Base-by-base conservation (phyloP, 2,113 vertebrate genomes). In the Meriones unguiculatus region DNA sequence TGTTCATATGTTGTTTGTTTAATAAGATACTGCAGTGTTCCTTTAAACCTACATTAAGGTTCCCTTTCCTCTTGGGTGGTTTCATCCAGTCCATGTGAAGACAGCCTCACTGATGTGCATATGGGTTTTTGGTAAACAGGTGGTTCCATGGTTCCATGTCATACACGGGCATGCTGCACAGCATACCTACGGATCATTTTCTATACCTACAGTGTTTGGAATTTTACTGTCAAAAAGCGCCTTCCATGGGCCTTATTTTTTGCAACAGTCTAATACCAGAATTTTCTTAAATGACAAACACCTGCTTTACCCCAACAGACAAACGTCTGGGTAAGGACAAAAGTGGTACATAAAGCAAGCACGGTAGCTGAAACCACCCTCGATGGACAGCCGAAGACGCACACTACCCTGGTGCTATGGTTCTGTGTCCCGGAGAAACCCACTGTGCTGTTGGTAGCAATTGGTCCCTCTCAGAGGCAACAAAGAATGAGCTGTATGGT, bases 51-150 rank as follows among this genome's bases (percentile, higher is more conserved):
- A 50, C 84, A 41, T 80, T 30, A 94, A 92, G 67, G 35, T 54
- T 88, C 46, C 46, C 22, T 62, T 95, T 57, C 20, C 17, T 54
- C 38, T 8, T 62, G 22, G 64, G 70, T 11, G 11, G 6, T 18
- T 87, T 32, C 65, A 54, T 78, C 38, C 0, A 11, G 18, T n/a
- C 28, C 35, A 1, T 11, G 2, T 1, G 9, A 88, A 64, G 85
- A 25, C 0, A 20, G 22, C 0, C 12, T 54, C 24, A 67, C 32
- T 24, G n/a, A 11, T 0, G 0, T 10, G 59, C 4, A 18, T n/a
- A 73, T 38, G 64, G 32, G 32, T 46, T 57, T 82, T 86, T 69
- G 50, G 84, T 20, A 50, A 70, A 67, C 4, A 65, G 32, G 28
- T 0, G 7, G 25, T 5, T 20, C 38, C 54, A 7, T 0, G 7